Percentiles rank a stretch among this genome's conserved stretches.
Evolutionary conservation across 2,888 invertebrate genomes (phyloP).

Genomic region (Caenorhabditis drosophilae): DNA sequence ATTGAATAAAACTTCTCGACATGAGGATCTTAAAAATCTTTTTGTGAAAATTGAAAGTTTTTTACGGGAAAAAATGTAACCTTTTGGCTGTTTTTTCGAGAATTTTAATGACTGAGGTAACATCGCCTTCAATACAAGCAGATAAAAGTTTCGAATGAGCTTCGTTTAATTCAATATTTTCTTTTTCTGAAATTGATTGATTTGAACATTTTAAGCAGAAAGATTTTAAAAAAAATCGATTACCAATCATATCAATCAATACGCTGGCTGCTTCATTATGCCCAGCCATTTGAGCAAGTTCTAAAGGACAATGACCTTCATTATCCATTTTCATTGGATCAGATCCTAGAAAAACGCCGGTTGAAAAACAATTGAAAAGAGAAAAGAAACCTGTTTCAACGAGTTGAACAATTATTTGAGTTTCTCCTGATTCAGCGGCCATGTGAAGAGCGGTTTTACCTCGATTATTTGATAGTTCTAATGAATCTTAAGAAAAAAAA

Average conservation of each 20-base stretch:
- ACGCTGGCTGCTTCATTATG: constrained; percentile 72
- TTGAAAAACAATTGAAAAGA: background rate
- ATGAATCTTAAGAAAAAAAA: constrained; percentile 20
- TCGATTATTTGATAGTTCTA: constrained; percentile 51
- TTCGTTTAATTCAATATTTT: constrained; percentile 40
- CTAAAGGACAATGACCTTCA: constrained; percentile 78
- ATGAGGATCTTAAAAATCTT: constrained; percentile 10
- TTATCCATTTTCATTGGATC: constrained; percentile 67
- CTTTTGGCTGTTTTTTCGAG: too few relatives aligned
- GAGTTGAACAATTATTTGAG: constrained; percentile 33
- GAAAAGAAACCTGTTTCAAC: constrained; percentile 17
- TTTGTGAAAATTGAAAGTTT: background rate
- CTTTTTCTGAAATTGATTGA: constrained; percentile 36
- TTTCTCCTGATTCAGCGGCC: constrained; percentile 60
- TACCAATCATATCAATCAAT: constrained; percentile 60
- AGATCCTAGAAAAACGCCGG: constrained; percentile 9
- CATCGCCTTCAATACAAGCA: constrained; percentile 80
- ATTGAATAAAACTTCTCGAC: constrained; percentile 76
- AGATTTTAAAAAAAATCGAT: constrained; percentile 14
- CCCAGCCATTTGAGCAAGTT: constrained; percentile 78
- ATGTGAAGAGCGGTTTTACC: constrained; percentile 61
- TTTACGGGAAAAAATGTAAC: constrained; percentile 3
- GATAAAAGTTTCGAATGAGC: constrained; percentile 77
- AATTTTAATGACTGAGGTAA: constrained; percentile 76
- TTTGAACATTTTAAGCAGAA: background rate